Evolutionary conservation across 2,113 vertebrate genomes (phyloP).

Genomic region (Passer montanus): DNA sequence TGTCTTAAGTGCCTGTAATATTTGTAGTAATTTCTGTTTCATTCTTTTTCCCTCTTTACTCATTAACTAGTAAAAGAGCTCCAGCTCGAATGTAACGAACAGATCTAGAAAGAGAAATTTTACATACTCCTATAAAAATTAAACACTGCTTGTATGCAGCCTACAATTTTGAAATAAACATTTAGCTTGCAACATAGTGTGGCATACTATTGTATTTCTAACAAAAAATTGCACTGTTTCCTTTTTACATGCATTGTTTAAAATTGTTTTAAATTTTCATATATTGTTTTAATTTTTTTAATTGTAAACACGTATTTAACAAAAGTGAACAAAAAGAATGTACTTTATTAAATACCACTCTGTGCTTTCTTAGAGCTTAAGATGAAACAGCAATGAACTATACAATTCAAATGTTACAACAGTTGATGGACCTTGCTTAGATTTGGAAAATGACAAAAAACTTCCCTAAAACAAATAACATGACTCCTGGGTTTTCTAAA

Average conservation of each 20-base stretch:
- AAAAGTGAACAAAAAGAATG: background rate
- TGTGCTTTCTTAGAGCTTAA: background rate
- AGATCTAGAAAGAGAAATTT: background rate
- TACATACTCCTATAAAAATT: background rate
- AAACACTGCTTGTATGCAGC: background rate
- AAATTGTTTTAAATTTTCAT: background rate
- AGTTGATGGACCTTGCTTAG: background rate
- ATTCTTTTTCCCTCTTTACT: background rate
- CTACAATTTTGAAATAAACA: background rate
- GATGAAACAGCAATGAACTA: background rate
- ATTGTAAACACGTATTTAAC: background rate
- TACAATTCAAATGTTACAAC: background rate
- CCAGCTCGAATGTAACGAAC: background rate
- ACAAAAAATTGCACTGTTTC: background rate
- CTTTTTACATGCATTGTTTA: background rate
- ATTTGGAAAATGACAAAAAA: background rate
- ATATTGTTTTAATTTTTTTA: background rate
- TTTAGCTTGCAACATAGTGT: background rate
- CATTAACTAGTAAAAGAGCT: background rate
- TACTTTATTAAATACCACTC: background rate
- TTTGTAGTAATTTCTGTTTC: background rate
- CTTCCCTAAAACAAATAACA: background rate
- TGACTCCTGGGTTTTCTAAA: background rate
- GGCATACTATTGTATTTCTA: background rate
- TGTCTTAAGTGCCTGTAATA: background rate